A percentile compares a stretch with the other conserved stretches of the same genome.
Evolutionary conservation across 2,888 invertebrate genomes (phyloP).

Genomic region (Morpho helenor): DNA sequence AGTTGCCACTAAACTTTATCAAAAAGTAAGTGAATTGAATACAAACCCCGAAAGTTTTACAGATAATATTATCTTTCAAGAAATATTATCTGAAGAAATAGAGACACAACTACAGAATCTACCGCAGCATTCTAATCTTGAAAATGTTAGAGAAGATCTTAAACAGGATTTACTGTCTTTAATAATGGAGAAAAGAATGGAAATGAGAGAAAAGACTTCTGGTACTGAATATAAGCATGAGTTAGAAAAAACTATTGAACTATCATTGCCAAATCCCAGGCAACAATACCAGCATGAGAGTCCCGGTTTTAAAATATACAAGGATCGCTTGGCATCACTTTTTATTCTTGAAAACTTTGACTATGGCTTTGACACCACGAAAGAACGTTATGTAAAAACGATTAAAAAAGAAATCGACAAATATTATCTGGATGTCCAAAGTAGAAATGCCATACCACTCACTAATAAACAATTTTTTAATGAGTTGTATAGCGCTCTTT

Average conservation of each 20-base stretch:
- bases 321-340: constrained; percentile 45
- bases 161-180: constrained; percentile 37
- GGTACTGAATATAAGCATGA: constrained; percentile 47
- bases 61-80: constrained; percentile 41
- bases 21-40: constrained; percentile 47
- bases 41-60: constrained; percentile 40
- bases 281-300: constrained; percentile 31
- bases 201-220: constrained; percentile 38
- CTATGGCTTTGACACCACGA: constrained; percentile 41
- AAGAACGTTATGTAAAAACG: constrained; percentile 42
- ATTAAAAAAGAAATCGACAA: constrained; percentile 44
- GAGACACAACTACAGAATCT: constrained; percentile 40
- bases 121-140: constrained; percentile 31
- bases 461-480: constrained; percentile 46
- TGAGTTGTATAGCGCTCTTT: constrained; percentile 47
- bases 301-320: constrained; percentile 55
- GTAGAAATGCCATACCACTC: constrained; percentile 40
- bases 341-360: constrained; percentile 60
- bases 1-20: constrained; percentile 42
- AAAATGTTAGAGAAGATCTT: constrained; percentile 31
- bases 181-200: constrained; percentile 40
- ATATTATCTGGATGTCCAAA: constrained; percentile 40
- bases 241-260: constrained; percentile 46
- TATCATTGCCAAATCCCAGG: constrained; percentile 43
- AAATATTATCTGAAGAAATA: constrained; percentile 44